Evolutionary conservation across 2,888 invertebrate genomes (phyloP).

Genomic region (Trichopria drosophilae): DNA sequence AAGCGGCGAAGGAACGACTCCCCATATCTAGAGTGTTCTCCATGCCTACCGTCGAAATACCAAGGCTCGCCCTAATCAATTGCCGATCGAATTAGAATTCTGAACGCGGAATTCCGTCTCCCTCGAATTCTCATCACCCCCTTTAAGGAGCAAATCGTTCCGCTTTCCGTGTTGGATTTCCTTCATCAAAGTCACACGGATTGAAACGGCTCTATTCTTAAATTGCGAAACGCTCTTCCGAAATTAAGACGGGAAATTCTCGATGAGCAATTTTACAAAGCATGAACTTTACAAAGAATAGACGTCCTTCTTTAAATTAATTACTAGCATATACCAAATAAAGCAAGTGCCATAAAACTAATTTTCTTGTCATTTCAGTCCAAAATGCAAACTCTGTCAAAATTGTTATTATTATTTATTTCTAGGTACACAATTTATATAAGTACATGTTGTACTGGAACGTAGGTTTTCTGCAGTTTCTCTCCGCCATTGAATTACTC

Average conservation of each 20-base stretch:
- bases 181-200: conserved; percentile 30
- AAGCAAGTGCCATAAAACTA: too few relatives aligned
- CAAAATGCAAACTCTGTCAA: too few relatives aligned
- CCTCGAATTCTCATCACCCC: conserved; percentile 11
- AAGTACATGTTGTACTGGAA: too few relatives aligned
- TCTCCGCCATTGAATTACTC: too few relatives aligned
- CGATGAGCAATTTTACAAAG: too few relatives aligned
- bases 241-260: background rate
- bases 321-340: too few relatives aligned
- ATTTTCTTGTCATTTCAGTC: too few relatives aligned
- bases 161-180: conserved; percentile 27
- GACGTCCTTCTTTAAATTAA: too few relatives aligned
- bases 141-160: conserved; percentile 20
- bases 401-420: too few relatives aligned
- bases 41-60: conserved; percentile 11
- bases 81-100: conserved; percentile 42
- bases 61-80: conserved; percentile 36
- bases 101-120: conserved; percentile 31
- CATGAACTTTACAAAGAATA: too few relatives aligned
- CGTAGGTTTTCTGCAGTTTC: too few relatives aligned
- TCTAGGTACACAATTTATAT: too few relatives aligned
- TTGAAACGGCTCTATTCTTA: conserved; percentile 34
- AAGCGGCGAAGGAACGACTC: conserved; percentile 31
- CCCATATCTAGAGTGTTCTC: conserved; percentile 13
- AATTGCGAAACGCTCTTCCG: conserved; percentile 23